Conservation (phyloP, 2,113 vertebrate species). For the Tamias sibiricus region DNA sequence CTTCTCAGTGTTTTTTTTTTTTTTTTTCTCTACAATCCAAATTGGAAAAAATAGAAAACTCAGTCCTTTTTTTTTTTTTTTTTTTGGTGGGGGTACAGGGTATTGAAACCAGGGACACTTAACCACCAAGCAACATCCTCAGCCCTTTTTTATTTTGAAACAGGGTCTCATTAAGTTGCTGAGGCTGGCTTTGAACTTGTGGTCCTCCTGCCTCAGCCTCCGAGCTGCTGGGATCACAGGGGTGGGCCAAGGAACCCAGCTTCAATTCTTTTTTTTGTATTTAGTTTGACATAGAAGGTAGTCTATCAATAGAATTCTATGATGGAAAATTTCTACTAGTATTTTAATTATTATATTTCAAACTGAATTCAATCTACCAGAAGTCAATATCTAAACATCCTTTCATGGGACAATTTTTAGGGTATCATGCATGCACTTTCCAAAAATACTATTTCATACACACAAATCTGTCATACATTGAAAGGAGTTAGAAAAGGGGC, state of each 20-base stretch:
- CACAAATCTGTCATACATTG: background rate
- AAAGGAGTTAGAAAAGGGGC: background rate
- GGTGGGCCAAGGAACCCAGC: too few species aligned
- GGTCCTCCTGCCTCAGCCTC: too few species aligned
- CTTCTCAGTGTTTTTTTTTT: background rate
- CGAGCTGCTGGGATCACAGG: too few species aligned
- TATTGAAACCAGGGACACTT: too few species aligned
- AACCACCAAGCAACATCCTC: too few species aligned
- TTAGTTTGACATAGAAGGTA: background rate
- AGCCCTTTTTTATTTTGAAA: too few species aligned
- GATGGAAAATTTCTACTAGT: background rate
- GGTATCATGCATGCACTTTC: background rate
- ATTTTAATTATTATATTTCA: constrained; percentile 24
- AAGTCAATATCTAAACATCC: background rate
- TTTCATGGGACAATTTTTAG: background rate
- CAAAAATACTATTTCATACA: background rate
- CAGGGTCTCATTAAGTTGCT: too few species aligned
- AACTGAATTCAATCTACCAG: background rate
- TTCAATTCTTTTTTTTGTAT: background rate
- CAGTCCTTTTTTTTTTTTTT: background rate
- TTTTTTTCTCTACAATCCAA: background rate
- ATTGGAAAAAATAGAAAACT: background rate
- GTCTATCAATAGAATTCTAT: background rate
- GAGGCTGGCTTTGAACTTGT: too few species aligned
- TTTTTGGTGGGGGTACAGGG: too few species aligned